phyloP scores from a whole-genome alignment of 2,888 invertebrate genomes.

The Thereva unica region DNA sequence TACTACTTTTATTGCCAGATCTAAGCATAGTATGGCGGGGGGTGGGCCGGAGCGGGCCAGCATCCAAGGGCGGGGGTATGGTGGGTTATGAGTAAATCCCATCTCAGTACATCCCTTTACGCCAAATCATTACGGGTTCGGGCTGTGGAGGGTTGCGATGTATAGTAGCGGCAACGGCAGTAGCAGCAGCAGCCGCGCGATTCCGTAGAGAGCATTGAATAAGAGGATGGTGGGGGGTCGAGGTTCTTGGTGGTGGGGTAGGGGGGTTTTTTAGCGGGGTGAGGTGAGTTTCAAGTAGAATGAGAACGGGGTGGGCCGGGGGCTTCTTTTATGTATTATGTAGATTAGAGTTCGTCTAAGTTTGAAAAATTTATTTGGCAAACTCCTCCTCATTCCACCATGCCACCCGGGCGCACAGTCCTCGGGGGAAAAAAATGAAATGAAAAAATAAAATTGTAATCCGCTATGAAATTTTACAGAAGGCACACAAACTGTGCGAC shows the following conservation, averaged over 20 bases:
- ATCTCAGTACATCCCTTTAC: constrained; percentile 32
- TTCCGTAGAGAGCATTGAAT: constrained; percentile 4
- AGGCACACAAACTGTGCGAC: constrained; percentile 12
- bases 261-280: neutral
- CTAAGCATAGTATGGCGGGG: constrained; percentile 15
- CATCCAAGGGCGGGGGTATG: too few species aligned
- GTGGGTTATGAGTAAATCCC: constrained; percentile 26
- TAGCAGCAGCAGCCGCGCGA: constrained; percentile 10
- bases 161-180: constrained; percentile 13
- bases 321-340: constrained; percentile 34
- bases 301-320: neutral
- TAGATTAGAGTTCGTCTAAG: constrained; percentile 35
- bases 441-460: constrained; percentile 1
- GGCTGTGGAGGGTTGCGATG: constrained; percentile 15
- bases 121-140: constrained; percentile 29
- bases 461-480: constrained; percentile 2
- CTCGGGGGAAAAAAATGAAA: constrained; percentile 8
- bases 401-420: neutral
- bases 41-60: too few species aligned
- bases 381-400: neutral
- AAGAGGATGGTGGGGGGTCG: neutral
- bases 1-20: constrained; percentile 35
- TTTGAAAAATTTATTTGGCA: constrained; percentile 30
- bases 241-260: too few species aligned
- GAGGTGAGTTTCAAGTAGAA: neutral